Evolutionary conservation across 2,888 invertebrate species (phyloP), one percentile per base, ranked within the genome.

Genomic region (Scaptodrosophila latifasciaeformis): DNA sequence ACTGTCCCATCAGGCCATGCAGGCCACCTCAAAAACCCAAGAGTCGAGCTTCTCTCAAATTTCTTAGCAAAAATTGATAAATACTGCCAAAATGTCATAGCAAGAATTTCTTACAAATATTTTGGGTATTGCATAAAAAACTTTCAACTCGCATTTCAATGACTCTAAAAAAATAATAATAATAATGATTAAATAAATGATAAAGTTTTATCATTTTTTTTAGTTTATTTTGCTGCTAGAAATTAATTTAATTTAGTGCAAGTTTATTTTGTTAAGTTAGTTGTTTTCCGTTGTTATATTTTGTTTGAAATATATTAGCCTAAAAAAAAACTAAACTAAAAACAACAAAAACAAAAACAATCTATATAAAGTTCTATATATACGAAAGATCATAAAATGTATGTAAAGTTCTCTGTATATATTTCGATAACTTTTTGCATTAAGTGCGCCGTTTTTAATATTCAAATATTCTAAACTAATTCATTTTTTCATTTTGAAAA

Each of bases 371-470:
- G 21, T 17, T 31, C 57, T 65, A 39, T 62, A 69, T 48, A n/a
- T n/a, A n/a, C n/a, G n/a, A n/a, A n/a, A n/a, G n/a, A 43, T n/a
- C 29, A 12, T 24, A 45, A 31, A 17, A 29, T 10, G 10, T 9
- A 2, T 18, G 9, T 29, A 18, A 30, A 31, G 9, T 30, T 21
- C 21, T 46, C 56, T 72, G 70, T 71, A 76, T 10, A 76, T 72
- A 65, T 57, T 55, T 50, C 46, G 60, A 50, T 46, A 62, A 48
- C 31, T 47, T 49, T 34, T 52, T 54, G 18, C 21, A 40, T 45
- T 47, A 44, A 49, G 53, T 50, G 52, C 42, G 50, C 46, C 58
- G 51, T 52, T 62, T 62, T 53, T 29, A 39, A 12, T 30, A 45
- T 51, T 51, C 9, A 57, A 71, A 66, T 66, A 58, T 45, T 55